Conservation (phyloP, 2,113 vertebrate genomes). For the Notarius lentiginosus region DNA sequence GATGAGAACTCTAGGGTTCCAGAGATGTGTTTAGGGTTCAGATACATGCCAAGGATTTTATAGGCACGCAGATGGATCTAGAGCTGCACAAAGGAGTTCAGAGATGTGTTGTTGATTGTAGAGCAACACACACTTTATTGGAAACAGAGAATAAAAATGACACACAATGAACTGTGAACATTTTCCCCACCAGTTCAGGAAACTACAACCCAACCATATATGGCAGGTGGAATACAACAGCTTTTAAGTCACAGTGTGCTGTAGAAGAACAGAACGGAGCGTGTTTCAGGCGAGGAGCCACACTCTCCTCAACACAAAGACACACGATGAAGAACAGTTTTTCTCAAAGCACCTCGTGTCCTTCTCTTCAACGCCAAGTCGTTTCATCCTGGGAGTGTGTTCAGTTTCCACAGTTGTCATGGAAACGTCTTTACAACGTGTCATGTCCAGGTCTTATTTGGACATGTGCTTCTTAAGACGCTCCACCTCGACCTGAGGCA, state of each 20-base stretch:
- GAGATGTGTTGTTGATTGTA: background rate
- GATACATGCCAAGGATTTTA: background rate
- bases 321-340: background rate
- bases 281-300: too few species aligned
- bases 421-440: background rate
- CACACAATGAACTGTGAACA: background rate
- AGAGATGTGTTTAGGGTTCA: background rate
- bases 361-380: background rate
- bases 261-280: background rate
- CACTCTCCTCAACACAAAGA: background rate
- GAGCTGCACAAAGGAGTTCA: background rate
- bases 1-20: background rate
- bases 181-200: background rate
- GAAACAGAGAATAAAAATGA: background rate
- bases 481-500: slow-evolving; percentile 87
- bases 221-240: background rate
- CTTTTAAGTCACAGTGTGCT: background rate
- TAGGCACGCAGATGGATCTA: background rate
- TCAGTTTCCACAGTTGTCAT: background rate
- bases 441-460: slow-evolving; percentile 71
- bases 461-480: slow-evolving; percentile 94
- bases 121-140: background rate
- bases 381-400: background rate
- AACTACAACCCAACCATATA: background rate
- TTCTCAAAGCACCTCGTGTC: background rate